Base-by-base conservation (phyloP, 2,888 invertebrate species). In the Dione juno region DNA sequence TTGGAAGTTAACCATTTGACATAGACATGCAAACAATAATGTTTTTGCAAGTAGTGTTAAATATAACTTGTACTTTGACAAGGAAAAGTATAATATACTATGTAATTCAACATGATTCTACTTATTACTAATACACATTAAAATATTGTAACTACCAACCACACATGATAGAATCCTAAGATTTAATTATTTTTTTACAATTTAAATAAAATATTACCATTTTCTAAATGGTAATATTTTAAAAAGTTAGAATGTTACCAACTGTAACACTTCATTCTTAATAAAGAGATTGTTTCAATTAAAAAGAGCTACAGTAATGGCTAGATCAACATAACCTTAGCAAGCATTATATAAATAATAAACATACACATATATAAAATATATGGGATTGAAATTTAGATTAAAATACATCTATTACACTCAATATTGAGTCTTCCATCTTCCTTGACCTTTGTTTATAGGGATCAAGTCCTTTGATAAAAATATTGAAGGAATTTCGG, bases 391-490 rank as follows among this genome's bases (percentile, higher is more conserved):
- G n/a, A 57, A 57, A 43, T n/a, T 11, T 61, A 7, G 16, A 35
- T 45, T 16, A 45, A 28, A 35, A 45, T 45, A 11, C 43, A 61
- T n/a, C 45, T 61, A 61, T 61, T 43, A 45, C 28, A 45, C 28
- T 61, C 45, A 61, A 45, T 45, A 61, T 61, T 61, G 61, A 28
- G 28, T 28, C 28, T 28, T 28, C 28, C 61, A 45, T 61, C 28
- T 61, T 45, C 45, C 61, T 61, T 61, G 61, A 69, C 63, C 63
- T 52, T 35, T 21, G 53, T 11, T 45, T 53, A 48, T 52, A 43
- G 64, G 35, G 63, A 64, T 63, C 68, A 70, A 73, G 57, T 68
- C 52, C 67, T 57, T 54, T 68, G 65, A 70, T 61, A 68, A 68
- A 28, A 67, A 53, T 50, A 65, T 64, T 43, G 11, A 53, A 40